Conservation (phyloP, 2,888 invertebrate genomes). For the Sisyra nigra region DNA sequence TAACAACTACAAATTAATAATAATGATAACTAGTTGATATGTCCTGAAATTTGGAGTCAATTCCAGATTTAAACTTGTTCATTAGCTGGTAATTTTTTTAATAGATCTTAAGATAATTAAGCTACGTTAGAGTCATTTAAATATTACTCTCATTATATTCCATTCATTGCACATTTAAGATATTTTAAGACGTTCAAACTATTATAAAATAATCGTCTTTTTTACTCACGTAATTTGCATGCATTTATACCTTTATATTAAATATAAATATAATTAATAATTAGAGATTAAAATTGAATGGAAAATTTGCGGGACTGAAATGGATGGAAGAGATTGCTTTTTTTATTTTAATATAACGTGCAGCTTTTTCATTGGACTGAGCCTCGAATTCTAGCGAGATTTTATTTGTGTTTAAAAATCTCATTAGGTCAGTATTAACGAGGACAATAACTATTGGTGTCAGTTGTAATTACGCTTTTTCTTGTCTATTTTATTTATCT, state of each 20-base stretch:
- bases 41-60: too few species aligned
- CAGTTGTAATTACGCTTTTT: background rate
- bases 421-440: background rate
- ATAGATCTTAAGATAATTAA: background rate
- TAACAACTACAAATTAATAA: too few species aligned
- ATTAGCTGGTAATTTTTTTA: background rate
- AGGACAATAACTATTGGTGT: background rate
- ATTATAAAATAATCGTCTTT: background rate
- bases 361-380: too few species aligned
- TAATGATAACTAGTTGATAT: too few species aligned
- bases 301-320: too few species aligned
- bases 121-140: background rate
- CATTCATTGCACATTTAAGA: constrained; percentile 1
- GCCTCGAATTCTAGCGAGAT: too few species aligned
- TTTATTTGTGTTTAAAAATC: background rate
- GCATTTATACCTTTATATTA: background rate
- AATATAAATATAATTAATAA: too few species aligned
- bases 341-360: too few species aligned
- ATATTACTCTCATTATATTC: background rate
- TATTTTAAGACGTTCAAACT: background rate
- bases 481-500: too few species aligned
- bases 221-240: background rate
- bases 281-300: too few species aligned
- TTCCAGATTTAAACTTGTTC: background rate
- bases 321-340: too few species aligned